Evolutionary conservation across 2,113 vertebrate species (phyloP).

Genomic region (Myxocyprinus asiaticus): DNA sequence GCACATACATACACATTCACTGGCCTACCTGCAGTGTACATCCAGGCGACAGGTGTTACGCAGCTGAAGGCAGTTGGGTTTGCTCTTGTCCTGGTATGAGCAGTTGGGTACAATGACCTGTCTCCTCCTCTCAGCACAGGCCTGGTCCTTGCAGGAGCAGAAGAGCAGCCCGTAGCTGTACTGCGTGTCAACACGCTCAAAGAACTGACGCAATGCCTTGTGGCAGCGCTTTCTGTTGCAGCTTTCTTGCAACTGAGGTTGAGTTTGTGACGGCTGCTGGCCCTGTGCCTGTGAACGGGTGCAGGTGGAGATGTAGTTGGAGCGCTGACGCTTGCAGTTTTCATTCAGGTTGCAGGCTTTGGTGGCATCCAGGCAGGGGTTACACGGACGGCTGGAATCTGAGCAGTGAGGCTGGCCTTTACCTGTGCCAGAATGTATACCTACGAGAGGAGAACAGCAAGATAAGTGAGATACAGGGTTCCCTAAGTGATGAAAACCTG

Average conservation of each 20-base stretch:
- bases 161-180: conserved; percentile 95
- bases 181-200: conserved; percentile 87
- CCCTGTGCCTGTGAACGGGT: conserved; percentile 78
- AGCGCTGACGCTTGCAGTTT: conserved; percentile 90
- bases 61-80: conserved; percentile 92
- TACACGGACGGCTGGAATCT: conserved; percentile 87
- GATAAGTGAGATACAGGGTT: too few relatives aligned
- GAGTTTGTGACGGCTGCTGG: conserved; percentile 55
- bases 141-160: conserved; percentile 90
- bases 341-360: conserved; percentile 97
- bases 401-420: conserved; percentile 86
- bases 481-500: neutral
- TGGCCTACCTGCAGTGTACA: conserved; percentile 83
- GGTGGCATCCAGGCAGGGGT: conserved; percentile 90
- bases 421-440: conserved; percentile 78
- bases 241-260: conserved; percentile 60
- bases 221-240: conserved; percentile 92
- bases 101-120: conserved; percentile 94
- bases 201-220: conserved; percentile 91
- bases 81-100: conserved; percentile 87
- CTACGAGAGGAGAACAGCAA: conserved; percentile 58
- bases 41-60: conserved; percentile 81
- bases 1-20: neutral
- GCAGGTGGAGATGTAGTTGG: conserved; percentile 89
- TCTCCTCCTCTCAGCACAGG: conserved; percentile 89